Conservation (phyloP, 2,113 vertebrate genomes). For the Proteles cristata region DNA sequence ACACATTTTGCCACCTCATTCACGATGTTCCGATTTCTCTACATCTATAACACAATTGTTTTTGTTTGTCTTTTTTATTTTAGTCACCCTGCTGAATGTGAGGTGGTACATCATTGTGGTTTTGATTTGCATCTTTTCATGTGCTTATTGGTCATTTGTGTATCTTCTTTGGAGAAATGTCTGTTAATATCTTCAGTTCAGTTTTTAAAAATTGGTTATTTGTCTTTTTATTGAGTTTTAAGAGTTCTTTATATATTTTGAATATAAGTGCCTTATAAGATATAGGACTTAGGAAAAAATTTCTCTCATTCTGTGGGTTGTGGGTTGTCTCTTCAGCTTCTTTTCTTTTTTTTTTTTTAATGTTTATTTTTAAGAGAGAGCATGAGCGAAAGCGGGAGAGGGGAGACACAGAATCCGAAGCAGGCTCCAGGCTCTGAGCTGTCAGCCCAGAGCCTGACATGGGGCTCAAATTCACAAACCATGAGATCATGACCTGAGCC, state of each 20-base stretch:
- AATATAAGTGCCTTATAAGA: not conserved
- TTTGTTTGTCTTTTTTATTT: not conserved
- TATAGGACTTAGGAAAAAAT: not conserved
- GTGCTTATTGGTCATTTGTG: not conserved
- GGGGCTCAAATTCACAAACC: too few species aligned
- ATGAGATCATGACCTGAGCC: too few species aligned
- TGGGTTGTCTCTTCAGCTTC: not conserved
- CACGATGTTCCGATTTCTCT: not conserved
- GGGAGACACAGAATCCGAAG: too few species aligned
- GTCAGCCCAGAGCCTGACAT: too few species aligned
- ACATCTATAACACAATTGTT: not conserved
- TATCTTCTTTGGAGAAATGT: conserved; percentile 4
- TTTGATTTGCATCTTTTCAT: conserved; percentile 4
- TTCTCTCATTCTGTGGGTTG: not conserved
- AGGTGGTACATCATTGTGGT: not conserved
- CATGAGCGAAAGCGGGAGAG: too few species aligned
- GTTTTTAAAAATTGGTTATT: not conserved
- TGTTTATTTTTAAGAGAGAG: too few species aligned
- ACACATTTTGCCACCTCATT: not conserved
- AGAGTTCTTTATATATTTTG: not conserved
- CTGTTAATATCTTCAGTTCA: not conserved
- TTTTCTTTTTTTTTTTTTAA: too few species aligned
- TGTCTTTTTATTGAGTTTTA: not conserved
- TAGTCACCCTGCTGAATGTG: not conserved
- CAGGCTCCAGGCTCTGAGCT: too few species aligned